These are phyloP conservation scores for Camponotus floridanus DNA, from an alignment of 1,140 invertebrate genomes.

Conservation along the genomic window DNA sequence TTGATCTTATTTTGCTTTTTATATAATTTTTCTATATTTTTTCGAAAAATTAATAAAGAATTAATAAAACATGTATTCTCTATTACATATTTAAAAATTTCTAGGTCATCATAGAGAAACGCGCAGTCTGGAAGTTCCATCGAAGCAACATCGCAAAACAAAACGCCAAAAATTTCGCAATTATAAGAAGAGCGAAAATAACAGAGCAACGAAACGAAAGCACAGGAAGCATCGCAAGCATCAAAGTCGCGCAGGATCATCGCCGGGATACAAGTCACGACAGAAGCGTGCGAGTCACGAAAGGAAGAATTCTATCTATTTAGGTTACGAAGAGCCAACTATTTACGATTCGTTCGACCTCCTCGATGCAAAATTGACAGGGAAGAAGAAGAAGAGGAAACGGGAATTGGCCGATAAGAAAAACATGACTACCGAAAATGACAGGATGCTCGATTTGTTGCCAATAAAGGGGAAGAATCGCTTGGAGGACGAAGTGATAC, in stretches of 20 bases:
- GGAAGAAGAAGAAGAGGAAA: background rate
- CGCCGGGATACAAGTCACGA: conserved; percentile 31
- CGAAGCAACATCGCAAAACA: conserved; percentile 3
- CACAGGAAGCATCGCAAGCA: conserved; percentile 46
- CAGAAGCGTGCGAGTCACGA: conserved; percentile 64
- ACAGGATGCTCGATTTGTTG: conserved; percentile 33
- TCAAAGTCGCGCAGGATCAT: conserved; percentile 19
- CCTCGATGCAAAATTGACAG: background rate
- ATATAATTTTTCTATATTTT: background rate
- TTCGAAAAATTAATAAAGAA: background rate
- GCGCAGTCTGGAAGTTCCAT: conserved; percentile 32
- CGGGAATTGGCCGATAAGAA: conserved; percentile 7
- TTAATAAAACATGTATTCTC: background rate
- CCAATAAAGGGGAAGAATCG: conserved; percentile 69
- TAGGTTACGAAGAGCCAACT: conserved; percentile 67
- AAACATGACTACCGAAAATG: background rate
- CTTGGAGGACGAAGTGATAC: conserved; percentile 71
- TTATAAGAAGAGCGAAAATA: conserved; percentile 37
- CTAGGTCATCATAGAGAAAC: conserved; percentile 33
- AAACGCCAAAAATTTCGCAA: background rate
- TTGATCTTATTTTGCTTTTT: background rate
- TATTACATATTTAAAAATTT: background rate
- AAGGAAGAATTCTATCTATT: conserved; percentile 47
- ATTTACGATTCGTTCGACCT: conserved; percentile 64
- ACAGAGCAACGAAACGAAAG: conserved; percentile 44